Base-by-base conservation (phyloP, 2,888 invertebrate species). In the Corythucha ciliata region DNA sequence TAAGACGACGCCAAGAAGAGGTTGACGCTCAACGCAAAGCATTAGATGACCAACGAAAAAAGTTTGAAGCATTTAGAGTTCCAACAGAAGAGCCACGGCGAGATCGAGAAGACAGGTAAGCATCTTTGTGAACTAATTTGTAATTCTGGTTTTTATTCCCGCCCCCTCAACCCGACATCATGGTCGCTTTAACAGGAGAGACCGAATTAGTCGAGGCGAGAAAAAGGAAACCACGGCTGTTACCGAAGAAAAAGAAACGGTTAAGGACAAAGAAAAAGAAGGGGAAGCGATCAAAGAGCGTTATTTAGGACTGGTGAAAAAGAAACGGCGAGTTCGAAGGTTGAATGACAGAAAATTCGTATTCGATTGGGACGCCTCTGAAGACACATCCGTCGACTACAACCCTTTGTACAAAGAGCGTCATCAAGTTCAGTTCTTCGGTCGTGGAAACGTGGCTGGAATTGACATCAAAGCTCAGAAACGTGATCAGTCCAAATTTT, bases 291-390 rank as follows among this genome's bases (percentile, higher is more conserved):
- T 97, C 52, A 88, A 91, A 63, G 96, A 96, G 65, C 76, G 96
- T 4, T 97, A 97, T 67, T 73, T 97, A 45, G 97, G 97, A 0
- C 79, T 92, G 39, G 74, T 90, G 0, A 96, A 94, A 66, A 92
- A 93, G 66, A 92, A 92, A 65, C 78, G 94, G 12, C 74, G 96
- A 52, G 90, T 94, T 1, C 74, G 98, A 16, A 75, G 97, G 56
- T 72, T 98, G 34, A 98, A 98, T 70, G 98, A 99, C 67, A 76
- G 97, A 14, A 99, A 99, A 71, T 99, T 99, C 74, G 97, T 99
- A 0, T 99, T 99, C 69, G 98, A 99, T 70, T 99, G 98, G 98
- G 98, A 99, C 72, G 94, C 93, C 1, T 86, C 89, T 0, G 98
- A 99, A 70, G 98, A 99, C 65, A 99, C 98, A 0, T 92, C 94